phyloP scores from a whole-genome alignment of 2,888 invertebrate genomes.

The Scaptomyza parva region DNA sequence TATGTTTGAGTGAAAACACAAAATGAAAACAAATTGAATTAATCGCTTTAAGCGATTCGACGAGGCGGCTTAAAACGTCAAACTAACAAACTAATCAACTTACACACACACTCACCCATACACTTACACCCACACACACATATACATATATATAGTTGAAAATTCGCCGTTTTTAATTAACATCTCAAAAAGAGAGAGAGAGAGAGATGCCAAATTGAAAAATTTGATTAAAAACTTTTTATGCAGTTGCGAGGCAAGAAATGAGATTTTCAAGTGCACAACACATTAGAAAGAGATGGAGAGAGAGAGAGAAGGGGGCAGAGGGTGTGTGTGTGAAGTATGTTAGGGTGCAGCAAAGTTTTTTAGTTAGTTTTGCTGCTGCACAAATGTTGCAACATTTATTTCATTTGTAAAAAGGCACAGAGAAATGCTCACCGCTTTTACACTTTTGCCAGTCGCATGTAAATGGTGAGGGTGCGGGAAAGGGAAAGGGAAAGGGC shows the following conservation, averaged over 20 bases:
- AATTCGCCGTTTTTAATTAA: constrained; percentile 72
- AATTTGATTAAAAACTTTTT: constrained; percentile 79
- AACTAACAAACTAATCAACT: constrained; percentile 50
- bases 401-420: constrained; percentile 69
- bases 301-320: background rate
- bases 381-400: constrained; percentile 74
- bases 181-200: no score
- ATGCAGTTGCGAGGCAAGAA: constrained; percentile 50
- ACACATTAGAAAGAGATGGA: constrained; percentile 11
- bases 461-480: constrained; percentile 18
- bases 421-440: constrained; percentile 51
- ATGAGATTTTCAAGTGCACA: constrained; percentile 70
- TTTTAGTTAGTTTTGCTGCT: constrained; percentile 73
- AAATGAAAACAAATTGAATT: constrained; percentile 49
- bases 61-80: constrained; percentile 46
- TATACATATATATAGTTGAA: constrained; percentile 7
- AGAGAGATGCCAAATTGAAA: constrained; percentile 76
- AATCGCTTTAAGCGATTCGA: constrained; percentile 47
- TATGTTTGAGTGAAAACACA: constrained; percentile 32
- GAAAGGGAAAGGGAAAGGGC: background rate
- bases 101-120: constrained; percentile 14
- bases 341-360: constrained; percentile 56
- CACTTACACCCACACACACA: constrained; percentile 17
- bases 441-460: constrained; percentile 36
- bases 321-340: constrained; percentile 27